phyloP scores from a whole-genome alignment of 2,888 invertebrate genomes.

The Philaethria dido region DNA sequence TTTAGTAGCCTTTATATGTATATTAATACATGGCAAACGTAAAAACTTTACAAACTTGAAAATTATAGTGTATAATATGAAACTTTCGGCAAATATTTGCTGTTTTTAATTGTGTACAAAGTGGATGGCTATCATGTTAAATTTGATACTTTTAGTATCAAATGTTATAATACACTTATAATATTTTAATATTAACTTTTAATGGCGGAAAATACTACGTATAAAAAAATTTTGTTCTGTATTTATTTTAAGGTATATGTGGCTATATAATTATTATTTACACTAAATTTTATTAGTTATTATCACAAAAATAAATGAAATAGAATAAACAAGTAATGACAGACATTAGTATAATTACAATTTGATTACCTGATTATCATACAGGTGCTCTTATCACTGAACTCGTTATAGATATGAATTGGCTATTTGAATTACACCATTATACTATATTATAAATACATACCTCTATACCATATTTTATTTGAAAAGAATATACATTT shows the following conservation, averaged over 20 bases:
- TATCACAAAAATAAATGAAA: not conserved
- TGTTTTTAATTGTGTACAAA: constrained; percentile 7
- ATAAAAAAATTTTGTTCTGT: too few species aligned
- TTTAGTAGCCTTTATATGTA: too few species aligned
- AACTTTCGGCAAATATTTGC: constrained; percentile 28
- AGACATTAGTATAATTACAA: not conserved
- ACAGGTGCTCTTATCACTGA: constrained; percentile 2
- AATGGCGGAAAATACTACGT: too few species aligned
- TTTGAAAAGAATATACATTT: too few species aligned
- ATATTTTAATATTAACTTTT: too few species aligned
- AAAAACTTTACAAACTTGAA: not conserved
- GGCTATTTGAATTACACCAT: not conserved
- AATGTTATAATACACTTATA: not conserved
- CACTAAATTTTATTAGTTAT: not conserved
- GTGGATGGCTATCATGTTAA: not conserved
- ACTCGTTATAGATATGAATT: not conserved
- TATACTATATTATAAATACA: not conserved
- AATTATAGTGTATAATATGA: constrained; percentile 4
- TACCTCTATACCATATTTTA: too few species aligned
- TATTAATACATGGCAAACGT: not conserved
- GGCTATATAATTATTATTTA: not conserved
- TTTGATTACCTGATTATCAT: not conserved
- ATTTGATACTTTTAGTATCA: not conserved
- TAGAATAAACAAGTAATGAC: not conserved
- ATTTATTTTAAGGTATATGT: not conserved